Evolutionary conservation across 64 coral and sea anemone genomes (phyloP), one percentile per base, ranked within the genome.

Genomic region (Montipora sp.): DNA sequence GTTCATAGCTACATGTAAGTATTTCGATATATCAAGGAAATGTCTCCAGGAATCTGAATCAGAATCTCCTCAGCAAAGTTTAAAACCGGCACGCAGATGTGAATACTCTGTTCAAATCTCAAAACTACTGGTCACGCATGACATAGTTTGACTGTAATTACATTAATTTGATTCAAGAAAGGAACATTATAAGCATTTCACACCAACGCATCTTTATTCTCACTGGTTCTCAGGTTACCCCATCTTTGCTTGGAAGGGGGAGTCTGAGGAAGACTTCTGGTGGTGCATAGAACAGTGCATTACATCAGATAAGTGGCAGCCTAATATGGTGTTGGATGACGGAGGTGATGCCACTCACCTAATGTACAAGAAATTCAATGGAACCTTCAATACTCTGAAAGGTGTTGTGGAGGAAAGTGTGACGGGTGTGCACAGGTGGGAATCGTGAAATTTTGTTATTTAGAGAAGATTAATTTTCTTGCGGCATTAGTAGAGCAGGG

Each of bases 261-360:
- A 99, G 47, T 89, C 98, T 59, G 98, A 99, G 89, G 98, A 99
- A 50, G 98, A 99, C 16, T 99, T 99, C 24, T 99, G 98, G 98
- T 99, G 98, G 98, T 99, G 98, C 53, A 99, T 99, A 80, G 98
- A 99, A 84, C 92, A 99, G 73, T 99, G 98, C 16, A 99, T 99
- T 73, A 99, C 95, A 12, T 81, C 98, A 48, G 88, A 92, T 46
- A 95, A 95, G 21, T 99, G 91, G 88, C 95, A 99, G 19, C 89
- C 98, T 2, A 99, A 99, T 69, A 99, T 99, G 98, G 95, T 99
- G 6, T 83, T 99, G 13, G 98, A 99, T 92, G 98, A 99, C 59
- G 98, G 98, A 12, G 98, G 98, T 27, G 98, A 99, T 96, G 91
- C 98, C 1, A 99, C 98, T 83, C 98, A 99, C 93, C 76, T 99